These are phyloP conservation scores for Cercocebus atys DNA, from an alignment of 2,113 vertebrate species.

Conservation along the genomic window DNA sequence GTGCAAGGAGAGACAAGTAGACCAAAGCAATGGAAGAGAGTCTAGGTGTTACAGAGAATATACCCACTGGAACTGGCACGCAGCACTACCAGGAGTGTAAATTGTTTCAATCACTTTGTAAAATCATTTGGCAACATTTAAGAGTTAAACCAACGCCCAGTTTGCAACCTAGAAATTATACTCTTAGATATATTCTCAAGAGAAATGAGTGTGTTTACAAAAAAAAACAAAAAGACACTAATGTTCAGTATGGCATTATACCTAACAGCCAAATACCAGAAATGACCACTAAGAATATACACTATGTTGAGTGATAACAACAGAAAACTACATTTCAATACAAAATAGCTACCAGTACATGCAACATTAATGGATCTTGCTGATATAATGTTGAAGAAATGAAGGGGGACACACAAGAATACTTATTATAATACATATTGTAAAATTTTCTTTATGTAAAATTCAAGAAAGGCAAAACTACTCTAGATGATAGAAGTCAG, in stretches of 20 bases:
- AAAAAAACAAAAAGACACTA: background rate
- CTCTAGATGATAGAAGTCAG: background rate
- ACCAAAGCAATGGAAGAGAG: background rate
- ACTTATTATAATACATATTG: background rate
- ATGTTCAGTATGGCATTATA: background rate
- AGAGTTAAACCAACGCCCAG: background rate
- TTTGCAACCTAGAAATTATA: background rate
- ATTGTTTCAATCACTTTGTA: background rate
- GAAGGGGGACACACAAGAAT: background rate
- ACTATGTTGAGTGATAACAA: background rate
- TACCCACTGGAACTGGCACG: rapidly evolving
- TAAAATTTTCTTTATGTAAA: background rate
- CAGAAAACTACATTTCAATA: background rate
- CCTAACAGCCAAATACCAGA: background rate
- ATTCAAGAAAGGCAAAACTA: background rate
- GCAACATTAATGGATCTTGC: background rate
- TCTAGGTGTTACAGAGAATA: rapidly evolving
- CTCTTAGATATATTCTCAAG: background rate
- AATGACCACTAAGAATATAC: background rate
- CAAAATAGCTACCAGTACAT: background rate
- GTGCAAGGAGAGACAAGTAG: background rate
- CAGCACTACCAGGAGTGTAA: background rate
- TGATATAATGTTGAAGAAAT: background rate
- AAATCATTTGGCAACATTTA: background rate
- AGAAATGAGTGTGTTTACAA: background rate